phyloP scores from a whole-genome alignment of 2,113 vertebrate genomes.

The Paramisgurnus dabryanus region DNA sequence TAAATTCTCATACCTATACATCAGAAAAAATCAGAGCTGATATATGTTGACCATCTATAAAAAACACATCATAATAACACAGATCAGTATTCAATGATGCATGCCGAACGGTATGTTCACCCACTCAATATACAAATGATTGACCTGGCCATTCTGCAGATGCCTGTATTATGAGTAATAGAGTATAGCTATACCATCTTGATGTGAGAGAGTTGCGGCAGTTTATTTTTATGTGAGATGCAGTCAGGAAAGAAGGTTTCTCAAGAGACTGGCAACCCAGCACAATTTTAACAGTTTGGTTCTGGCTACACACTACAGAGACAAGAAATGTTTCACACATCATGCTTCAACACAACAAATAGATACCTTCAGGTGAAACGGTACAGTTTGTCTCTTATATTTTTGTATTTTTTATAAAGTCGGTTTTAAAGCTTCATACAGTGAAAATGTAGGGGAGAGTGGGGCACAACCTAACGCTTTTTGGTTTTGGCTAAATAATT shows the following conservation, averaged over 20 bases:
- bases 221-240: not conserved
- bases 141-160: conserved; percentile 31
- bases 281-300: not conserved
- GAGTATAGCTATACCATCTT: conserved; percentile 34
- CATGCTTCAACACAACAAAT: not conserved
- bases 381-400: no score
- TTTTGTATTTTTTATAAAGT: no score
- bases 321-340: not conserved
- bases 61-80: not conserved
- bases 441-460: no score
- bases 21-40: not conserved
- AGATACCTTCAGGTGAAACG: not conserved
- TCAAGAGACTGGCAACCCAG: not conserved
- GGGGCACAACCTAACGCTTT: no score
- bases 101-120: not conserved
- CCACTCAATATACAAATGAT: conserved; percentile 44
- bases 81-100: conserved; percentile 12
- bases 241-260: not conserved
- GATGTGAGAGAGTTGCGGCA: not conserved
- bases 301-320: not conserved
- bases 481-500: no score
- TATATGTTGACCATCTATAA: not conserved
- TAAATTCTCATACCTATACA: not conserved
- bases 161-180: conserved; percentile 19
- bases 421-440: no score